These are phyloP conservation scores for Chaenogobius annularis DNA, from an alignment of 2,113 vertebrate genomes.

Conservation along the genomic window DNA sequence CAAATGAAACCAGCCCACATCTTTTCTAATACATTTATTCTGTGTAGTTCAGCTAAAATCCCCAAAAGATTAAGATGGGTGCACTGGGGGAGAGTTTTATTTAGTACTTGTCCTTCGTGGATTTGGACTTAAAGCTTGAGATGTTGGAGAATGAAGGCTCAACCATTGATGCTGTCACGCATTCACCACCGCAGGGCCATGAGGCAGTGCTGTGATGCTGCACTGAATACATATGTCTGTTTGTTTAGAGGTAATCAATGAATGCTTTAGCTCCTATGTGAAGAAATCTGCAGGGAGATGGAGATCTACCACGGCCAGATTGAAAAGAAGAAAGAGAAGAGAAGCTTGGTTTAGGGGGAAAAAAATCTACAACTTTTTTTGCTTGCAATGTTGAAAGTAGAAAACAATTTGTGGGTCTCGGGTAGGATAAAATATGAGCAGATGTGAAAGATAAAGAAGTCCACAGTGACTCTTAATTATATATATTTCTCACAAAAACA, in stretches of 20 bases:
- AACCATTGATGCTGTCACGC: constrained; percentile 34
- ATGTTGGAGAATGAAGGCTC: constrained; percentile 29
- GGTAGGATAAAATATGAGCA: background rate
- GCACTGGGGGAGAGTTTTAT: constrained; percentile 31
- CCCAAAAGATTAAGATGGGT: constrained; percentile 39
- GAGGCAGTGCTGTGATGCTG: constrained; percentile 42
- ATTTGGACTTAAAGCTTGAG: constrained; percentile 30
- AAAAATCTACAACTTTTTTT: background rate
- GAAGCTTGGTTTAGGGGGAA: background rate
- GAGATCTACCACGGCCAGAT: constrained; percentile 25
- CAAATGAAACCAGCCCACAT: constrained; percentile 22
- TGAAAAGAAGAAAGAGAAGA: constrained; percentile 32
- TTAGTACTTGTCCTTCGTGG: constrained; percentile 27
- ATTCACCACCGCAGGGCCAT: constrained; percentile 22
- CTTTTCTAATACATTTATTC: constrained; percentile 16
- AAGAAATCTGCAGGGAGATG: constrained; percentile 44
- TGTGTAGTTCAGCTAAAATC: constrained; percentile 12
- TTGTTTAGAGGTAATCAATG: constrained; percentile 63
- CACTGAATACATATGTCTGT: constrained; percentile 63
- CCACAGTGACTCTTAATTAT: background rate
- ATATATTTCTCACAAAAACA: too few species aligned
- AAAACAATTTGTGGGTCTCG: background rate
- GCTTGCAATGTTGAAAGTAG: constrained; percentile 2
- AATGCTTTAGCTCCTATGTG: constrained; percentile 46
- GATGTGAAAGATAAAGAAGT: background rate